Conservation (phyloP, 92 coral and sea anemone species). For the Heteractis magnifica region DNA sequence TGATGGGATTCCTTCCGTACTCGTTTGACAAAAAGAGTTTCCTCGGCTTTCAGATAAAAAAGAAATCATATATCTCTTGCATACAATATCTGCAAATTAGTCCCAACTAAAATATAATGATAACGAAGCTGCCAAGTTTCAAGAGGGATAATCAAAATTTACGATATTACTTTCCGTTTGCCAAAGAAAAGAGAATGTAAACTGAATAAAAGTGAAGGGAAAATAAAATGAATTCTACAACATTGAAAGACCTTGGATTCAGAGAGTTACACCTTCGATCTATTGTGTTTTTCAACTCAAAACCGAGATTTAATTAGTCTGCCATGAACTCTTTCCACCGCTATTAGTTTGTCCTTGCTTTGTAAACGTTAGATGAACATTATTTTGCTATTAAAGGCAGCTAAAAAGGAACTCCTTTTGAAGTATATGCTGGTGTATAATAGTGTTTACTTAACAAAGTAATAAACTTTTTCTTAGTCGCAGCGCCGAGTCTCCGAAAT, state of each 20-base stretch:
- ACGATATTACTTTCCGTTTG: constrained; percentile 23
- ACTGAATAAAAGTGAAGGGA: not conserved
- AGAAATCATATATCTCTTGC: constrained; percentile 8
- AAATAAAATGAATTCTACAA: not conserved
- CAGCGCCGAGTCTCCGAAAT: constrained; percentile 3
- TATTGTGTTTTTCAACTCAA: not conserved
- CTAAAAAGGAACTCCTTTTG: constrained; percentile 22
- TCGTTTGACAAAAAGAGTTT: constrained; percentile 42
- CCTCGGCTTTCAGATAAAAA: constrained; percentile 33
- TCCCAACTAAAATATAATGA: constrained; percentile 32
- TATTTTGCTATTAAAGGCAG: constrained; percentile 27
- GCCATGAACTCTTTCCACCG: constrained; percentile 12
- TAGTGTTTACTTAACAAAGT: constrained; percentile 51
- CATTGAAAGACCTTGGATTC: not conserved
- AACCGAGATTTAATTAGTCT: constrained; percentile 29
- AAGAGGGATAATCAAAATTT: constrained; percentile 40
- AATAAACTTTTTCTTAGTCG: constrained; percentile 10
- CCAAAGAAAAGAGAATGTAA: constrained; percentile 10
- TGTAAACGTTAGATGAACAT: constrained; percentile 25
- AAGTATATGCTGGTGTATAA: constrained; percentile 31
- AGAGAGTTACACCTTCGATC: not conserved
- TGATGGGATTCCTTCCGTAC: constrained; percentile 78
- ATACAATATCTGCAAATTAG: constrained; percentile 37
- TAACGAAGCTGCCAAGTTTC: constrained; percentile 22
- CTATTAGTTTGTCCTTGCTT: constrained; percentile 25